Conservation (phyloP, 2,888 invertebrate species). For the Coenonympha glycerion region DNA sequence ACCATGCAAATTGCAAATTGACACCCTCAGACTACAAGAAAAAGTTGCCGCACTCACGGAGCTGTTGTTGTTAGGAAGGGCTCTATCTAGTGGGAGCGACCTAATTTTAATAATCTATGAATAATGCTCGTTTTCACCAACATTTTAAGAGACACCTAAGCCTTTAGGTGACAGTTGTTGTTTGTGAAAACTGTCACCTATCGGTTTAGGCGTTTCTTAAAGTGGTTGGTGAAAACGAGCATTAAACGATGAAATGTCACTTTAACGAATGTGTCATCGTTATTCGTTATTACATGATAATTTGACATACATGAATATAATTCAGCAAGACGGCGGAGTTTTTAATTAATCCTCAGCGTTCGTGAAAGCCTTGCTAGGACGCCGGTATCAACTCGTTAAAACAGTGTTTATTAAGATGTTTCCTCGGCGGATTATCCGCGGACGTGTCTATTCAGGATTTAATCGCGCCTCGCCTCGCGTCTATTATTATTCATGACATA, state of each 20-base stretch:
- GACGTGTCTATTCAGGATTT: conserved; percentile 67
- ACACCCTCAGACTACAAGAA: too few relatives aligned
- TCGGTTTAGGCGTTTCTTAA: too few relatives aligned
- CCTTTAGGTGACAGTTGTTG: too few relatives aligned
- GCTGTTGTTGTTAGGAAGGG: too few relatives aligned
- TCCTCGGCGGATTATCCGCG: conserved; percentile 57
- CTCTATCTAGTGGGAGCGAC: too few relatives aligned
- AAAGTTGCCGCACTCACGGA: too few relatives aligned
- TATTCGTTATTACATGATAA: neutral
- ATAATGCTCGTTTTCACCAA: too few relatives aligned
- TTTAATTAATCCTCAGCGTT: conserved; percentile 22
- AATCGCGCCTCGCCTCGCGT: conserved; percentile 62
- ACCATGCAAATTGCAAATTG: too few relatives aligned
- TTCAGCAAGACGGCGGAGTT: conserved; percentile 9
- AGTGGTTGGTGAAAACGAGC: too few relatives aligned
- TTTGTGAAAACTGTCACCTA: too few relatives aligned
- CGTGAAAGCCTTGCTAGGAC: conserved; percentile 14
- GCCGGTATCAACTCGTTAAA: conserved; percentile 50
- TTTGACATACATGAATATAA: conserved; percentile 8
- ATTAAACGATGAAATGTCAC: neutral
- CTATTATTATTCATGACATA: conserved; percentile 75
- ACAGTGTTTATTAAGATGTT: conserved; percentile 62
- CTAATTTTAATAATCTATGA: too few relatives aligned
- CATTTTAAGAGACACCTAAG: too few relatives aligned
- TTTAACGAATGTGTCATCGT: neutral